A percentile compares a stretch with the other conserved stretches of the same genome.
Evolutionary conservation across 53 echinoderm and acorn worm species (phyloP).

Genomic region (Hippasteria phrygiana): DNA sequence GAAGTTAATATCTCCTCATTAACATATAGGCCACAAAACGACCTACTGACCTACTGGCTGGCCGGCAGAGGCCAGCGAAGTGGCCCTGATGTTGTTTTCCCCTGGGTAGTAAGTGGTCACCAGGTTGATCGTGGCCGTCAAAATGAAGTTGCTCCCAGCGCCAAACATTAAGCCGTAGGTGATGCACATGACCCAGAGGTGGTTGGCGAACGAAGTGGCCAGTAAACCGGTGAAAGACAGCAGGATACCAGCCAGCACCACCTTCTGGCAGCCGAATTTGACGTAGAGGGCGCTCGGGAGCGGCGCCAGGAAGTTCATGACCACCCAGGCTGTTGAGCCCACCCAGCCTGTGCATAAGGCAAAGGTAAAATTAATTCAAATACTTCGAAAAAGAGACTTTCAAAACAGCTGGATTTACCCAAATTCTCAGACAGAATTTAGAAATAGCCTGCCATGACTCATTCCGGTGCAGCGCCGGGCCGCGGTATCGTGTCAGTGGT

Average conservation of each 20-base stretch:
- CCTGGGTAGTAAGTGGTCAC: constrained; percentile 82
- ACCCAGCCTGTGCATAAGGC: constrained; percentile 73
- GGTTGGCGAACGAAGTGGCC: constrained; percentile 73
- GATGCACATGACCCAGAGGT: constrained; percentile 80
- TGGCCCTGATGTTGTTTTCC: constrained; percentile 82
- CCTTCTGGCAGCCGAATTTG: constrained; percentile 64
- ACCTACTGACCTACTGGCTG: constrained; percentile 85
- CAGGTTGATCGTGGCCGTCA: constrained; percentile 80
- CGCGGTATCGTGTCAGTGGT: no score
- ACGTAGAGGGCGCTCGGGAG: constrained; percentile 79
- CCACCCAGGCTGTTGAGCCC: constrained; percentile 84
- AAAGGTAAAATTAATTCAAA: no score
- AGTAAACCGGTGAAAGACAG: constrained; percentile 74
- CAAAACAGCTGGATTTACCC: no score
- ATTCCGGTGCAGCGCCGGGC: no score
- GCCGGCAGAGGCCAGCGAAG: constrained; percentile 78
- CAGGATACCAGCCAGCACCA: constrained; percentile 77
- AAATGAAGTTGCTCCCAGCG: constrained; percentile 83
- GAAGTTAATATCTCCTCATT: no score
- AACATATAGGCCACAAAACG: no score
- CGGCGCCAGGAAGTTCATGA: constrained; percentile 75
- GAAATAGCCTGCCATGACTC: no score
- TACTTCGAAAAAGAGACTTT: no score
- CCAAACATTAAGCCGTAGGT: constrained; percentile 91
- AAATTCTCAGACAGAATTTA: no score